Evolutionary conservation across 2,113 vertebrate genomes (phyloP).

Genomic region (Spizaetus ornatus): DNA sequence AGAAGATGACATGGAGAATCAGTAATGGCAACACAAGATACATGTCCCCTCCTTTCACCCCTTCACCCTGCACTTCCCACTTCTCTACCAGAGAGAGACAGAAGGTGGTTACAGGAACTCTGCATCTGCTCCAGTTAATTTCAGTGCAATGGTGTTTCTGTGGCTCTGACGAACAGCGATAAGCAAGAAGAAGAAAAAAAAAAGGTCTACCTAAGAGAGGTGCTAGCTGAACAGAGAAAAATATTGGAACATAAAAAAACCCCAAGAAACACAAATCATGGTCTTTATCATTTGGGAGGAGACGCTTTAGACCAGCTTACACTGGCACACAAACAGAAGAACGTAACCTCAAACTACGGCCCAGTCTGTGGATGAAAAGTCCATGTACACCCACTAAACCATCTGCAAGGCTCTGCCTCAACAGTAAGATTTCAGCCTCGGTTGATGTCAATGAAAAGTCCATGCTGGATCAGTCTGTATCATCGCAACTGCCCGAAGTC

Average conservation of each 20-base stretch:
- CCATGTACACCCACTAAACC: background rate
- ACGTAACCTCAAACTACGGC: background rate
- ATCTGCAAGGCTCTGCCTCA: background rate
- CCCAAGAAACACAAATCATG: background rate
- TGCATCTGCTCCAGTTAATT: background rate
- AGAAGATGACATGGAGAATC: background rate
- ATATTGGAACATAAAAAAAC: background rate
- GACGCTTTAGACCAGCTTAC: background rate
- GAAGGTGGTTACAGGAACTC: background rate
- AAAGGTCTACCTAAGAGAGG: background rate
- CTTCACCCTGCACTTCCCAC: background rate
- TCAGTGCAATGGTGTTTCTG: background rate
- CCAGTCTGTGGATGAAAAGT: background rate
- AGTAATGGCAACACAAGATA: background rate
- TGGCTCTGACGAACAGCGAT: accelerated
- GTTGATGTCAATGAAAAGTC: background rate
- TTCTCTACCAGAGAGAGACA: background rate
- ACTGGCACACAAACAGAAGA: background rate
- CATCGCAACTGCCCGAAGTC: background rate
- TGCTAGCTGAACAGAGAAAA: background rate
- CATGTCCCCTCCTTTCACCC: background rate
- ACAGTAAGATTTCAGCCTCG: background rate
- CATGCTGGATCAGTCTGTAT: background rate
- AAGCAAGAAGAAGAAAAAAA: background rate
- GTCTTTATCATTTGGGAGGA: background rate